Percentiles rank a stretch among this genome's conserved stretches.
Conservation (phyloP, 2,797 vertebrate species). For the Sebastes minor region DNA sequence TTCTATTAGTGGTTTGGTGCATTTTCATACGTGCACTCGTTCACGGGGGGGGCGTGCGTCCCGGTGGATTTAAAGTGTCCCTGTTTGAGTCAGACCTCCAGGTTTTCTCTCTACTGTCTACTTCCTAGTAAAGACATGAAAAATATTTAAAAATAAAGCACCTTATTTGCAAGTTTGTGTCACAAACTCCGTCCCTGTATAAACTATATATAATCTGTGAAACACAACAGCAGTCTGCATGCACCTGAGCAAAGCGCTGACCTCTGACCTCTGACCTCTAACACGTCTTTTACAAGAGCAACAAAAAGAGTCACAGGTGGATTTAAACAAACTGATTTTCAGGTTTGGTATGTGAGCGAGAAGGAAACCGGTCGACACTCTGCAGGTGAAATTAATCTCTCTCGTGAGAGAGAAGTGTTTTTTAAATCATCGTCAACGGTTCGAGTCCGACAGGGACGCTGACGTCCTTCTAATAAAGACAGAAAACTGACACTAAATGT, state of each 20-base stretch:
- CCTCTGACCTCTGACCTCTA: constrained; percentile 4
- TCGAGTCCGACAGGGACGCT: too few species aligned
- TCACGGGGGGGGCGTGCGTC: neutral
- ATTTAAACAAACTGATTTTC: neutral
- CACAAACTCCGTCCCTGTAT: neutral
- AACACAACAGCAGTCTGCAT: neutral
- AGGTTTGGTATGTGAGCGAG: neutral
- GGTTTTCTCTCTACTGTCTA: neutral
- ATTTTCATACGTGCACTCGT: neutral
- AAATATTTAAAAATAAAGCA: neutral
- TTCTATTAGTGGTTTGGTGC: neutral
- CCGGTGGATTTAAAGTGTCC: neutral
- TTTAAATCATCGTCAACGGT: neutral
- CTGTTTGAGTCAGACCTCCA: neutral
- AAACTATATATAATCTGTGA: neutral
- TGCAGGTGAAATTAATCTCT: neutral
- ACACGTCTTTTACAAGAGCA: neutral
- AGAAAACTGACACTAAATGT: neutral
- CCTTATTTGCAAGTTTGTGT: neutral
- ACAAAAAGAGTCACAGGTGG: neutral
- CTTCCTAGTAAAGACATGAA: too few species aligned
- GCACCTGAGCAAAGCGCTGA: neutral
- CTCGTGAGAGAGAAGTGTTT: neutral
- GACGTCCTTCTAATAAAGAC: neutral
- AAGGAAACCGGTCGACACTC: neutral